Conservation (phyloP, 2,888 invertebrate genomes). For the Microchrysa polita region DNA sequence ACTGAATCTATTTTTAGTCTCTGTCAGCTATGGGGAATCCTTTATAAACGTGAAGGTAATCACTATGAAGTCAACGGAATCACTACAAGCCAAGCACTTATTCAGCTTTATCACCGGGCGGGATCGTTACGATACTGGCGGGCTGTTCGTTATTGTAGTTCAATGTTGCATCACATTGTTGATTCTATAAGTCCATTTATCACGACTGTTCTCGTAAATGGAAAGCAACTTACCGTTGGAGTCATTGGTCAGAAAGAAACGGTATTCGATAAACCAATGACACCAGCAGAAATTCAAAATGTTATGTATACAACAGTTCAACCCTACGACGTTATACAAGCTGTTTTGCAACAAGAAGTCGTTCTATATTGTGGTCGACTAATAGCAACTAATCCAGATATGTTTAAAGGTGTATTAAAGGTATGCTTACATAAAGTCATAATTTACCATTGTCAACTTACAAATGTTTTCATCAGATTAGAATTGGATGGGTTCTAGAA, state of each 20-base stretch:
- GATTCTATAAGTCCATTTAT: slow-evolving; percentile 99
- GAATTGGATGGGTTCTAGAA: slow-evolving; percentile 88
- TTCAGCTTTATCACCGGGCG: slow-evolving; percentile 81
- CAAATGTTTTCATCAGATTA: slow-evolving; percentile 68
- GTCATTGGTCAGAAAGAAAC: slow-evolving; percentile 94
- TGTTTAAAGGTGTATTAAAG: slow-evolving; percentile 95
- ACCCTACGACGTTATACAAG: slow-evolving; percentile 85
- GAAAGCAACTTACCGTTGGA: slow-evolving; percentile 95
- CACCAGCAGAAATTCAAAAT: slow-evolving; percentile 92
- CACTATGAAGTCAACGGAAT: slow-evolving; percentile 76
- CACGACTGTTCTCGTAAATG: slow-evolving; percentile 96
- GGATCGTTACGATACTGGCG: slow-evolving; percentile 89
- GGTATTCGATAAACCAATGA: slow-evolving; percentile 97
- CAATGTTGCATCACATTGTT: slow-evolving; percentile 91
- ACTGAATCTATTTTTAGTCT: slow-evolving; percentile 80
- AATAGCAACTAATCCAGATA: slow-evolving; percentile 90
- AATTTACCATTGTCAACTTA: too few species aligned
- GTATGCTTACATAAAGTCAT: too few species aligned
- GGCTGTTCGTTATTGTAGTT: slow-evolving; percentile 94
- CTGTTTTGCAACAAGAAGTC: slow-evolving; percentile 76
- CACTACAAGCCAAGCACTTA: slow-evolving; percentile 75
- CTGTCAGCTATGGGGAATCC: slow-evolving; percentile 84
- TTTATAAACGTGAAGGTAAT: slow-evolving; percentile 83
- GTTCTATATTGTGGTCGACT: slow-evolving; percentile 93
- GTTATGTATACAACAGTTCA: slow-evolving; percentile 92